phyloP scores from a whole-genome alignment of 2,797 vertebrate species.

The Brachyalestes nurse region DNA sequence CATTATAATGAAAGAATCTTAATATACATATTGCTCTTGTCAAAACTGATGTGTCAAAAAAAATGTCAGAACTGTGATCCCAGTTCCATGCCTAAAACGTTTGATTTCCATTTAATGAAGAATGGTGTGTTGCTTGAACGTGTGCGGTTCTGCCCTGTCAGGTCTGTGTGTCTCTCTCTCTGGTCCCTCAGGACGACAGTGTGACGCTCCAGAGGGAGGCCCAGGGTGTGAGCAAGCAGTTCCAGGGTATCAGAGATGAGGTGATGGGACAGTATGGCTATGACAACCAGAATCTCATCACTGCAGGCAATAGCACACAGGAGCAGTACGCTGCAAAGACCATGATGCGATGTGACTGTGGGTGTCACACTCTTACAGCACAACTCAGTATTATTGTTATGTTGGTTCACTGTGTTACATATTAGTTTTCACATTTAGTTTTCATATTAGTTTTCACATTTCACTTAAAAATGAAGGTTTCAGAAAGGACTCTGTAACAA shows the following conservation, averaged over 20 bases:
- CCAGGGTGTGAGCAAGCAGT: conserved; percentile 66
- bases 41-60: too few relatives aligned
- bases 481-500: too few relatives aligned
- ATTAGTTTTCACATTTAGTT: background rate
- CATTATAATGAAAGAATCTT: too few relatives aligned
- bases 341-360: conserved; percentile 81
- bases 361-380: conserved; percentile 15
- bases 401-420: background rate
- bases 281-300: conserved; percentile 9
- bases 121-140: background rate
- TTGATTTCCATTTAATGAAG: background rate
- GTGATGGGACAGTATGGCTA: conserved; percentile 77
- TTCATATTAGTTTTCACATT: background rate
- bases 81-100: background rate
- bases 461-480: too few relatives aligned
- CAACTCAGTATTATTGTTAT: conserved; percentile 12
- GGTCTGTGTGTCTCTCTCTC: background rate
- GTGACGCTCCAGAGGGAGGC: conserved; percentile 66
- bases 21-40: too few relatives aligned
- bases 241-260: conserved; percentile 79
- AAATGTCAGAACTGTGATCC: too few relatives aligned
- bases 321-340: conserved; percentile 79
- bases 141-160: background rate
- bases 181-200: conserved; percentile 68
- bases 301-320: conserved; percentile 74